Evolutionary conservation across 92 coral and sea anemone species (phyloP).

Genomic region (Parazoanthus darwini): DNA sequence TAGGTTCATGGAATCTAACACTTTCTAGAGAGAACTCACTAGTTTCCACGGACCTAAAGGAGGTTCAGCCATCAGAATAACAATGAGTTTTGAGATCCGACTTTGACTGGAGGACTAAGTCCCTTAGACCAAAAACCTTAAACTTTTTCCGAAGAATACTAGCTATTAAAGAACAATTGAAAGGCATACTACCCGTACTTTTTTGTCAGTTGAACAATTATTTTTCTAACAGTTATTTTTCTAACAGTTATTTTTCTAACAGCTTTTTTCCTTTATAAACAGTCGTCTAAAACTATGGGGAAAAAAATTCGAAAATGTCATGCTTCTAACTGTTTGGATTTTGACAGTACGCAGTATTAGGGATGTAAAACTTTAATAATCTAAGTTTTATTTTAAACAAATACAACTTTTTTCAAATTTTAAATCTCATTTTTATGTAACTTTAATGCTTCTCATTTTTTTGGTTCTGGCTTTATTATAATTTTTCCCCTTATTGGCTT

Average conservation of each 20-base stretch:
- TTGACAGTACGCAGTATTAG: neutral
- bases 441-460: no score
- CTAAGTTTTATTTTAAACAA: no score
- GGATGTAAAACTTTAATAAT: neutral
- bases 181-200: neutral
- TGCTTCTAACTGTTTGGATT: neutral
- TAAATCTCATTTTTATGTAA: no score
- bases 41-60: no score
- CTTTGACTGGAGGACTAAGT: constrained; percentile 14
- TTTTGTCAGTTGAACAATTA: constrained; percentile 7
- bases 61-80: neutral
- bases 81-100: constrained; percentile 7
- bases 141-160: neutral
- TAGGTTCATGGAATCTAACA: no score
- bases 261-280: neutral
- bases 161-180: neutral
- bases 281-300: neutral
- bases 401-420: no score
- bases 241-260: neutral
- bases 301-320: neutral
- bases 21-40: no score
- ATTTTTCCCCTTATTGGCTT: no score
- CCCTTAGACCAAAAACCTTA: constrained; percentile 1
- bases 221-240: neutral
- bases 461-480: no score